Evolutionary conservation across 2,113 vertebrate species (phyloP), one percentile per base, ranked within the genome.

Genomic region (Sylvia atricapilla): DNA sequence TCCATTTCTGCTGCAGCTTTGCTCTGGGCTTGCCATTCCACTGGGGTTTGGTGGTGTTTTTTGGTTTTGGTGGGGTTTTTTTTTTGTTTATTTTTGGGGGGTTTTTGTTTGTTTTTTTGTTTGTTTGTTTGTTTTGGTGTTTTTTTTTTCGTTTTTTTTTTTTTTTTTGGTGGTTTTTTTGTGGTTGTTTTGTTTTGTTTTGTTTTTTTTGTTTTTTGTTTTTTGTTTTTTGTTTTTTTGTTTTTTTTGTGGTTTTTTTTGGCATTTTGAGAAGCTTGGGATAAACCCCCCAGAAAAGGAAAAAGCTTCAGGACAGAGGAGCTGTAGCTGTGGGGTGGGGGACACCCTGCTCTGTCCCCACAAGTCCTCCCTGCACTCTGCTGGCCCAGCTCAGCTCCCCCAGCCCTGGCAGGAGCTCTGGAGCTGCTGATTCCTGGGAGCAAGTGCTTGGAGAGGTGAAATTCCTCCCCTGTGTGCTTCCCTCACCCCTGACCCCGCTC

Each of bases 401-500:
- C 28, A 37, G 0, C 16, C 74, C 78, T 44, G 66, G 28, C n/a
- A 75, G 85, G 41, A 89, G 58, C 70, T 66, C 63, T 27, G 53
- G 10, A 16, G 49, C 68, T 43, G 58, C 91, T 53, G 66, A 10
- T 68, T 92, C 88, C 25, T 64, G 68, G 58, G 18, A 91, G 82
- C 78, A 85, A 50, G 68, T 3, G 5, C 68, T 46, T 77, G 75
- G 55, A 31, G 83, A 80, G 82, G 73, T 89, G 87, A 80, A 94
- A 95, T 95, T 94, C 89, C 86, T 95, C 52, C 87, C 18, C 35
- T 81, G 83, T 27, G 78, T 41, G 58, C 83, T 87, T 52, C 74
- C 82, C 66, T 95, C 96, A 92, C 95, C 92, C 94, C 81, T 97
- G 96, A 94, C 96, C 97, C 94, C 0, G 7, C 94, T 87, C 68